Evolutionary conservation across 2,888 invertebrate species (phyloP), one percentile per base, ranked within the genome.

Genomic region (Hylaea fasciaria): DNA sequence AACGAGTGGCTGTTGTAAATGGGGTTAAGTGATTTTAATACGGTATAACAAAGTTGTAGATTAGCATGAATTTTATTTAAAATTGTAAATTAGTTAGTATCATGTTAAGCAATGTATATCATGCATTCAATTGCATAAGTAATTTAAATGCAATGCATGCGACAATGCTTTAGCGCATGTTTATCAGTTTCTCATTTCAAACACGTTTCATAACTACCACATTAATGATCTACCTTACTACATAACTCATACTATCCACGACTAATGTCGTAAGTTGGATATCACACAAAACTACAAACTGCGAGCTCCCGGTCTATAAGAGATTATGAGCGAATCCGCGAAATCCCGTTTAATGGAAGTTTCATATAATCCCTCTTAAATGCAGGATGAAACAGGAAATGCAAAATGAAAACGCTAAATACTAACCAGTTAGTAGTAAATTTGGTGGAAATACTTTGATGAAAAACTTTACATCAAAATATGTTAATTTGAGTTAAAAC

Each of bases 341-440:
- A 40, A 43, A 54, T 50, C 50, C 37, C 50, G 46, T 44, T 47
- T 54, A 57, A 62, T 62, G 57, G 62, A 54, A 51, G 47, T 62
- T 51, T 48, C 54, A 41, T 43, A 54, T 58, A 62, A 62, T 58
- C 62, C 50, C 16, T 29, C 1, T 50, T 51, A 50, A 62, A 62
- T 54, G 54, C 62, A 47, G 49, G 35, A 46, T 40, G 40, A 50
- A 50, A 41, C 35, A 29, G 41, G 41, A 55, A 41, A 45, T 55
- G 10, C 40, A 17, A 44, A n/a, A 41, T 39, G 39, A 16, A 41
- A 16, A 22, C 41, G 14, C 17, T 14, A 10, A 41, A 41, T 41
- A 41, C 11, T 14, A 16, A 41, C 10, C 16, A 40, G 40, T 11
- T 2, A 12, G 39, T 39, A 39, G 12, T 39, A 1, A 39, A 5